phyloP scores from a whole-genome alignment of 2,113 vertebrate genomes.

The Pterocles orientalis region DNA sequence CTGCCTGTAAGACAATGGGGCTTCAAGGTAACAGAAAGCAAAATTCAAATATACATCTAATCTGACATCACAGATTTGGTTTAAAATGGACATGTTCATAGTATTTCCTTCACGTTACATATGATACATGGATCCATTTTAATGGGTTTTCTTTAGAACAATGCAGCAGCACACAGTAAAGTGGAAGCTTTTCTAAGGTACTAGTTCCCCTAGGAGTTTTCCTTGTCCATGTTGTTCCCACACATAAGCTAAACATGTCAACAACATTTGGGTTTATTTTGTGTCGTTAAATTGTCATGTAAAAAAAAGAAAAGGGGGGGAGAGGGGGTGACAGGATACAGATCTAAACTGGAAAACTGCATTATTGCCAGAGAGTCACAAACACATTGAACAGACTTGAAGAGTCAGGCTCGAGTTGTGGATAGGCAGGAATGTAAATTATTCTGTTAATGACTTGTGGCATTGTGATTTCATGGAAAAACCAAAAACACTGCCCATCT shows the following conservation, averaged over 20 bases:
- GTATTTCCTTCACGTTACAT: neutral
- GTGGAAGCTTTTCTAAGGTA: neutral
- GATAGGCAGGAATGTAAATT: neutral
- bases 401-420: conserved; percentile 19
- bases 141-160: neutral
- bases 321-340: neutral
- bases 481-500: neutral
- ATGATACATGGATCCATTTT: neutral
- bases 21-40: neutral
- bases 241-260: neutral
- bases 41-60: neutral
- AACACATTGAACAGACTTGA: neutral
- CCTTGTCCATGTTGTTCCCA: neutral
- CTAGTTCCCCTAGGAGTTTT: neutral
- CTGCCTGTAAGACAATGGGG: neutral
- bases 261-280: neutral
- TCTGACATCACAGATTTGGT: neutral
- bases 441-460: neutral
- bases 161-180: neutral
- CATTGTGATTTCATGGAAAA: neutral
- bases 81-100: neutral
- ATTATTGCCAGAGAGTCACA: neutral
- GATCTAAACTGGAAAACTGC: neutral
- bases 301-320: neutral
- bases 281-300: neutral